These are phyloP conservation scores for Cylas formicarius DNA, from an alignment of 1,140 invertebrate genomes.

Conservation along the genomic window DNA sequence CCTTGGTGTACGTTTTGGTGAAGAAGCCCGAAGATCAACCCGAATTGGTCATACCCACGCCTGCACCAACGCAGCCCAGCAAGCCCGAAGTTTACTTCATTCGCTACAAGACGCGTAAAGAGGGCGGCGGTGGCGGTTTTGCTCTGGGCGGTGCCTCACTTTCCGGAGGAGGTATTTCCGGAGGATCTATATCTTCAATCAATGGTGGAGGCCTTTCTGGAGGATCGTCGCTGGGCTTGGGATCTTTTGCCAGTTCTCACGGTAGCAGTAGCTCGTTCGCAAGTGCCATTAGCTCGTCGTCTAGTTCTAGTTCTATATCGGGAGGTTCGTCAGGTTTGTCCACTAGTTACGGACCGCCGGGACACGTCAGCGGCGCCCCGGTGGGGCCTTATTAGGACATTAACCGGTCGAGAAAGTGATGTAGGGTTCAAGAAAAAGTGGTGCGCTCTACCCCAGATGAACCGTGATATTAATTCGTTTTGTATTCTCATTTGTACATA, in stretches of 20 bases:
- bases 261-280: conserved; percentile 11
- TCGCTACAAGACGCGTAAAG: conserved; percentile 76
- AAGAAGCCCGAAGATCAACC: conserved; percentile 77
- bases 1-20: conserved; percentile 80
- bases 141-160: conserved; percentile 38
- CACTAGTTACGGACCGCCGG: conserved; percentile 57
- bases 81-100: conserved; percentile 87
- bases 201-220: conserved; percentile 13
- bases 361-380: conserved; percentile 36
- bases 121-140: conserved; percentile 51
- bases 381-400: conserved; percentile 30
- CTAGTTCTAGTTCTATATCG: conserved; percentile 5
- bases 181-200: conserved; percentile 32
- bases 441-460: no score
- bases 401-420: conserved; percentile 8
- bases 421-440: no score
- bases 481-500: no score
- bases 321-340: conserved; percentile 44
- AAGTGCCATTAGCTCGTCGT: conserved; percentile 13
- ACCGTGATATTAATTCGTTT: no score
- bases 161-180: conserved; percentile 28
- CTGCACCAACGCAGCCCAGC: conserved; percentile 68
- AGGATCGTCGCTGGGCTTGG: conserved; percentile 3
- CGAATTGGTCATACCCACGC: conserved; percentile 65
- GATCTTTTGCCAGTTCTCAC: conserved; percentile 20